Base-by-base conservation (phyloP, 2,113 vertebrate species). In the Erpornis zantholeuca region DNA sequence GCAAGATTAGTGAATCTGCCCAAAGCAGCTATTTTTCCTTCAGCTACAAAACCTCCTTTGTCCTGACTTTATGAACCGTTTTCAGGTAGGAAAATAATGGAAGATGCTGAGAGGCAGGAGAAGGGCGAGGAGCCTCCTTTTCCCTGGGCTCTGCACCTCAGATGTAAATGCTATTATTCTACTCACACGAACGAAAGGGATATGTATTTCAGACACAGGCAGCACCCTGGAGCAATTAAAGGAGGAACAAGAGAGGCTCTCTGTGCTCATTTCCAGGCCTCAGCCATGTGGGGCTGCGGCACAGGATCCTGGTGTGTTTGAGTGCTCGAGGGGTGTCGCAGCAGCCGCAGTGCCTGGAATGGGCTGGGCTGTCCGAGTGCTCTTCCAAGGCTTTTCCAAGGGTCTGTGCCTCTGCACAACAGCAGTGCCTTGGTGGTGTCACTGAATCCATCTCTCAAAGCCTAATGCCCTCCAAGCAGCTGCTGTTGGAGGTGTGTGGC, bases 311-410 rank as follows among this genome's bases (percentile, higher is more conserved):
- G 6, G 15, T 28, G 23, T 6, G 2, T 50, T 42, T 15, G 35
- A 42, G 17, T 1, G 4, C 36, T 35, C 6, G 57, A 47, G 29
- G 23, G 24, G 22, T 0, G 0, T 1, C 3, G 7, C 5, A 72
- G 29, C 18, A n/a, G n/a, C 6, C 1, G 1, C 0, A 0, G 12
- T 33, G 54, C 24, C 71, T 36, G 35, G 19, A 44, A 31, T 2
- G 2, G 9, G 2, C 7, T 50, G 38, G 38, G 38, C 38, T 38
- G 71, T 6, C 19, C 12, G 63, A 6, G 6, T 4, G 4, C 25
- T 45, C 25, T 50, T 45, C 28, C n/a, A 31, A 31, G 17, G n/a
- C n/a, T n/a, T n/a, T n/a, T n/a, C n/a, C n/a, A n/a, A n/a, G 28
- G 4, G 1, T 52, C 47, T 53, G 38, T 17, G 64, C 22, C 60